phyloP scores from a whole-genome alignment of 2,797 vertebrate species.

The Kryptolebias ocellatus region DNA sequence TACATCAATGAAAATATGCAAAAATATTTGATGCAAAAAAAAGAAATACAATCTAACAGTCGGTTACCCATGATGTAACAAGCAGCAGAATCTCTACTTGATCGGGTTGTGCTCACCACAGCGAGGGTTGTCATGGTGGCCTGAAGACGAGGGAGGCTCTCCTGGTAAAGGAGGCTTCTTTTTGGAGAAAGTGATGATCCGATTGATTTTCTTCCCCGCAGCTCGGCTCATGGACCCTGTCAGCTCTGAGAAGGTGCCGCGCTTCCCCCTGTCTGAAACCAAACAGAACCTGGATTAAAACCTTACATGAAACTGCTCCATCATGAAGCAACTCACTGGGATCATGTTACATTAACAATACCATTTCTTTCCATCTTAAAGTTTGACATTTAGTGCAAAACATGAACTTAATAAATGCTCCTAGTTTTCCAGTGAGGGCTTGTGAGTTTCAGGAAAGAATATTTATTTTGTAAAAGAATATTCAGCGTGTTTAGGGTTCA shows the following conservation, averaged over 20 bases:
- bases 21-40: no score
- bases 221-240: slow-evolving; percentile 95
- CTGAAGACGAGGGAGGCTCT: slow-evolving; percentile 78
- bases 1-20: no score
- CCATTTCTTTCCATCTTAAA: background rate
- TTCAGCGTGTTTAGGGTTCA: background rate
- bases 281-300: slow-evolving; percentile 24
- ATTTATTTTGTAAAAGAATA: slow-evolving; percentile 1
- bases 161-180: slow-evolving; percentile 87
- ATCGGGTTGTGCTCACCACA: slow-evolving; percentile 82
- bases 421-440: background rate
- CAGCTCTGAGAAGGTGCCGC: slow-evolving; percentile 91
- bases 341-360: background rate
- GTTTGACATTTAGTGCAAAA: background rate
- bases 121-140: slow-evolving; percentile 88
- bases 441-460: no score
- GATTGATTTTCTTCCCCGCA: slow-evolving; percentile 95
- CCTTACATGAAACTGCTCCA: background rate
- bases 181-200: slow-evolving; percentile 98
- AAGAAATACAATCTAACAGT: background rate
- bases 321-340: background rate
- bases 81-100: background rate
- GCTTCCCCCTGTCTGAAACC: slow-evolving; percentile 87
- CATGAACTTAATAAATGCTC: background rate
- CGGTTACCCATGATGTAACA: background rate